These are phyloP conservation scores for Prinia subflava DNA, from an alignment of 2,113 vertebrate species.

Conservation along the genomic window DNA sequence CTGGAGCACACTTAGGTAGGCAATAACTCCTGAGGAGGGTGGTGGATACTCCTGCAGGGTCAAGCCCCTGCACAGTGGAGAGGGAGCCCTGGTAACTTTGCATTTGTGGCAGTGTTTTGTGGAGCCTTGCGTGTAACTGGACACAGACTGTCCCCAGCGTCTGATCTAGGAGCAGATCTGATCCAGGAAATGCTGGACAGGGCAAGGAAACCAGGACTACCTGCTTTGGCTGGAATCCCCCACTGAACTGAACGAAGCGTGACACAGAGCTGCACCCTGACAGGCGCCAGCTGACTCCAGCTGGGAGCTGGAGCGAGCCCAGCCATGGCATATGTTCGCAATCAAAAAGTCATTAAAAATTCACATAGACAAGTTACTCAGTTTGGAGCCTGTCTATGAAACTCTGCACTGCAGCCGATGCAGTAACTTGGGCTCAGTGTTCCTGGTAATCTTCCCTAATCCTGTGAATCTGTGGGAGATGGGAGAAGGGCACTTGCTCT, in stretches of 20 bases:
- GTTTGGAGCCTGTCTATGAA: conserved; percentile 13
- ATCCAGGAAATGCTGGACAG: not conserved
- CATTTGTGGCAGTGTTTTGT: fast-evolving
- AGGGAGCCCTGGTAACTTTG: not conserved
- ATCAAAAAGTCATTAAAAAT: conserved; percentile 61
- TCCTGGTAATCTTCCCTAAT: conserved; percentile 10
- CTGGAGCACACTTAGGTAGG: fast-evolving
- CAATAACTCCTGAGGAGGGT: fast-evolving
- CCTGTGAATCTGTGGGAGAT: not conserved
- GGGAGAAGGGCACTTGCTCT: not conserved
- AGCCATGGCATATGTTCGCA: conserved; percentile 19
- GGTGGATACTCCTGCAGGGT: not conserved
- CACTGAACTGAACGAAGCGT: fast-evolving
- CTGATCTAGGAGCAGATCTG: fast-evolving
- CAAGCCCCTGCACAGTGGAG: fast-evolving
- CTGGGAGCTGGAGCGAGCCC: conserved; percentile 44
- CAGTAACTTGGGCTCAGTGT: not conserved
- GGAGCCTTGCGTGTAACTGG: fast-evolving
- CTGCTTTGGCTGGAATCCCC: not conserved
- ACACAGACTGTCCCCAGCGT: not conserved
- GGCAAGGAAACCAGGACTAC: not conserved
- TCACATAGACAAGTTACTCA: conserved; percentile 11
- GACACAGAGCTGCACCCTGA: conserved; percentile 2
- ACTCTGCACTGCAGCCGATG: not conserved
- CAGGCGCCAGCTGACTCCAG: not conserved